Conservation (phyloP, 2,113 vertebrate genomes). For the Nesoenas mayeri region DNA sequence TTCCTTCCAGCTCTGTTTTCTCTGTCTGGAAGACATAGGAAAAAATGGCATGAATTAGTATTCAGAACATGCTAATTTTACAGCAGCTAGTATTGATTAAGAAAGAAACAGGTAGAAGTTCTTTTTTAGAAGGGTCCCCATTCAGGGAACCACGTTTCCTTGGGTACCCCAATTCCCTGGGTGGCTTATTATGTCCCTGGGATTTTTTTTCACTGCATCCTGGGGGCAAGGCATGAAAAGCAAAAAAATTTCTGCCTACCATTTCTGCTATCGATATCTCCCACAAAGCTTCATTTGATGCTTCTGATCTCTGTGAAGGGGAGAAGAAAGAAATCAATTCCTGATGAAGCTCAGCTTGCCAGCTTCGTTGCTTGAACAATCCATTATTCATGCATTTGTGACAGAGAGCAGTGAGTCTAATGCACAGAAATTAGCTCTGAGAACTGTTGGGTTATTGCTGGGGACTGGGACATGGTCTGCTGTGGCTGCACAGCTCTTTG, state of each 20-base stretch:
- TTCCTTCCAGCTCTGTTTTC: not conserved
- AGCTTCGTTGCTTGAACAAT: not conserved
- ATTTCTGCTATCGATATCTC: not conserved
- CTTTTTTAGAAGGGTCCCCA: not conserved
- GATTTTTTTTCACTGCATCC: not conserved
- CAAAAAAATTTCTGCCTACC: not conserved
- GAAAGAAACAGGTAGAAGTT: not conserved
- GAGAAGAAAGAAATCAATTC: not conserved
- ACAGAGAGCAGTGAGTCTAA: not conserved
- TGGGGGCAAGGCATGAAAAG: not conserved
- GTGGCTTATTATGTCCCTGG: not conserved
- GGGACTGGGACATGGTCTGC: not conserved
- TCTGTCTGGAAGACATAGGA: not conserved
- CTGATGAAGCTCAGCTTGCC: not conserved
- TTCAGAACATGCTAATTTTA: not conserved
- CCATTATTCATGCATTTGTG: constrained; percentile 38
- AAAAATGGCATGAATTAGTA: not conserved
- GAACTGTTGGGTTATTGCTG: not conserved
- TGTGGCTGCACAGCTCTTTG: not conserved
- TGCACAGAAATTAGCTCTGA: not conserved
- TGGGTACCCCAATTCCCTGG: not conserved
- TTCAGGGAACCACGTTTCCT: not conserved
- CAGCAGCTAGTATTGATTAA: not conserved
- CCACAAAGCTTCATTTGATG: not conserved
- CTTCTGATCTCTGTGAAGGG: not conserved